Evolutionary conservation across 2,113 vertebrate species (phyloP), one percentile per base, ranked within the genome.

Genomic region (Maccullochella peelii): DNA sequence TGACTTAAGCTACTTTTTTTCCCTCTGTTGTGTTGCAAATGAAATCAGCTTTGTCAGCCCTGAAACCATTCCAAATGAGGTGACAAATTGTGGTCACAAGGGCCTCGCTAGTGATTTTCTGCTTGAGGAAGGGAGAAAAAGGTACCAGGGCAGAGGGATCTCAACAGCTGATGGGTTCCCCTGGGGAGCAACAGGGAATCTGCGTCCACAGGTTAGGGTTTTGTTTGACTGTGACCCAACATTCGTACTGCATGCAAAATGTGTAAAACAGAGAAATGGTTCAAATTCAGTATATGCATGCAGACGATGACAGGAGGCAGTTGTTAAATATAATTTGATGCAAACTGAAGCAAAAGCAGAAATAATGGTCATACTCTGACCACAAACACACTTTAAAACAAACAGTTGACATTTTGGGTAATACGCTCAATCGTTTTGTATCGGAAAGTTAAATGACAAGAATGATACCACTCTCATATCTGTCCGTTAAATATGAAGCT

Each of bases 41-140:
- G 62, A 67, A 85, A 82, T 57, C 83, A 84, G 79, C 77, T 78
- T 70, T 77, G 77, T 83, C 63, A 83, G 81, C 79, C 76, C 69
- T 52, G 73, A 62, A 80, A 82, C 73, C 54, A 79, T 71, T 81
- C 75, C 50, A 87, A 92, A 87, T 83, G 80, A 87, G 79, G 84
- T 83, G 88, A 85, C 68, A 89, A 87, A 88, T 38, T 72, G 70
- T 33, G 80, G 86, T 90, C 89, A 89, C 83, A 77, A 65, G 83
- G 77, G 82, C 49, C 59, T 76, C 40, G 6, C 83, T 49, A 58
- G 86, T 65, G 81, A 74, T 83, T 90, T 92, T 88, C 85, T 73
- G 80, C 81, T 80, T 5, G 12, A 58, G 76, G 70, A 80, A 83
- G 58, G 75, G 12, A 57, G 80, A 61, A 27, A 81, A 79, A 88